A percentile compares a stretch with the other conserved stretches of the same genome.
phyloP scores from a whole-genome alignment of 2,113 vertebrate species.

The Chamaea fasciata region DNA sequence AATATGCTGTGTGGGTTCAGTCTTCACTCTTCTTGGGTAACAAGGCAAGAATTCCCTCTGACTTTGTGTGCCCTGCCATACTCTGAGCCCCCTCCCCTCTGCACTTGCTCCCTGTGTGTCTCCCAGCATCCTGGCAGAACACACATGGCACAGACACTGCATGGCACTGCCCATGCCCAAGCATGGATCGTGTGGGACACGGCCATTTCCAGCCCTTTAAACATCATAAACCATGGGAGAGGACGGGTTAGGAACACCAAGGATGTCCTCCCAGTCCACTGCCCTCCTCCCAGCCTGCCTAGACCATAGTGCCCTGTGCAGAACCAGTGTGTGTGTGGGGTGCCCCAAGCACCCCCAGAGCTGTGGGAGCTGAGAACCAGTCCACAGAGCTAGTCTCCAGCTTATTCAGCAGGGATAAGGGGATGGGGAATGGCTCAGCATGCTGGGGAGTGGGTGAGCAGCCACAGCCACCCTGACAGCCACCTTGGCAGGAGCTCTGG shows the following conservation, averaged over 20 bases:
- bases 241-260: neutral
- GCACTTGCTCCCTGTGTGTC: fast-evolving
- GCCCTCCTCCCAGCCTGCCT: neutral
- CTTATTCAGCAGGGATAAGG: too few relatives aligned
- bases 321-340: neutral
- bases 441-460: fast-evolving
- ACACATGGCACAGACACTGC: fast-evolving
- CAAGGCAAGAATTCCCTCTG: neutral
- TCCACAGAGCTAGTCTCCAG: neutral
- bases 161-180: neutral
- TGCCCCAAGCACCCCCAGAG: neutral
- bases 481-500: neutral
- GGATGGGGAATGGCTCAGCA: neutral
- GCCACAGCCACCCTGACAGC: neutral
- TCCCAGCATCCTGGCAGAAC: neutral
- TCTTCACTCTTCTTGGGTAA: neutral
- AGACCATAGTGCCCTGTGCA: neutral
- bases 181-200: fast-evolving
- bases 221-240: neutral
- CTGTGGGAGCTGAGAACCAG: neutral
- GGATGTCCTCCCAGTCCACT: neutral
- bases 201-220: neutral
- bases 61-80: neutral
- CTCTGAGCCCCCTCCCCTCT: neutral
- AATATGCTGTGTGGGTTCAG: neutral